Evolutionary conservation across 2,888 invertebrate genomes (phyloP).

Genomic region (Anoncus sp.): DNA sequence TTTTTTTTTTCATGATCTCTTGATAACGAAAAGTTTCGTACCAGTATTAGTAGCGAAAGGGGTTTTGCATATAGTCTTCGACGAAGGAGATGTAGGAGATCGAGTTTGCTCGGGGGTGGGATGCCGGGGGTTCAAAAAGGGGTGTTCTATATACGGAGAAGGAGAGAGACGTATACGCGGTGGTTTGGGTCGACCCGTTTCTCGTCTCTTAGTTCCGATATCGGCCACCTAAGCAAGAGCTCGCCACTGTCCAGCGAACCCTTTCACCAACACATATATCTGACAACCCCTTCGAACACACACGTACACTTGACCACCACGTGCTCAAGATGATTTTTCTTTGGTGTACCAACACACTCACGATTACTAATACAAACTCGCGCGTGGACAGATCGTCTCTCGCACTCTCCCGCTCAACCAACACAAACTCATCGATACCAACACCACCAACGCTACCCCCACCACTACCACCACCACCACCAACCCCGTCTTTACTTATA

Average conservation of each 20-base stretch:
- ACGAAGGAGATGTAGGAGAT: slow-evolving; percentile 51
- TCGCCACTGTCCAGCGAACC: slow-evolving; percentile 83
- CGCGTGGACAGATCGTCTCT: slow-evolving; percentile 63
- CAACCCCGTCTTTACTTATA: slow-evolving; percentile 41
- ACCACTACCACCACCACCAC: slow-evolving; percentile 18
- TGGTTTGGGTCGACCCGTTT: slow-evolving; percentile 64
- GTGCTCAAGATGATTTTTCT: slow-evolving; percentile 79
- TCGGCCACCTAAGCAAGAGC: slow-evolving; percentile 81
- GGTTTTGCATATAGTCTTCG: slow-evolving; percentile 32
- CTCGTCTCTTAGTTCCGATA: slow-evolving; percentile 78
- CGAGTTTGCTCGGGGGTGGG: slow-evolving; percentile 56
- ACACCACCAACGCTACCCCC: slow-evolving; percentile 35
- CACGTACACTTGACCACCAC: slow-evolving; percentile 71
- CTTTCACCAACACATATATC: slow-evolving; percentile 75
- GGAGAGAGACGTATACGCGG: slow-evolving; percentile 57
- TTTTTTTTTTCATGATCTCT: slow-evolving; percentile 35
- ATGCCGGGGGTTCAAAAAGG: slow-evolving; percentile 55
- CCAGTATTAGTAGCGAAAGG: slow-evolving; percentile 43
- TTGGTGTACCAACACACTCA: slow-evolving; percentile 76
- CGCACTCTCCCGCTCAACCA: slow-evolving; percentile 70
- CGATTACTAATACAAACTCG: slow-evolving; percentile 72
- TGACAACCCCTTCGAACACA: slow-evolving; percentile 78
- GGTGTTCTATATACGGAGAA: slow-evolving; percentile 62
- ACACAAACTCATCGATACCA: slow-evolving; percentile 69
- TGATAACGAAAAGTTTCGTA: slow-evolving; percentile 14